Evolutionary conservation across 2,113 vertebrate genomes (phyloP), one percentile per base, ranked within the genome.

Genomic region (Podiceps cristatus): DNA sequence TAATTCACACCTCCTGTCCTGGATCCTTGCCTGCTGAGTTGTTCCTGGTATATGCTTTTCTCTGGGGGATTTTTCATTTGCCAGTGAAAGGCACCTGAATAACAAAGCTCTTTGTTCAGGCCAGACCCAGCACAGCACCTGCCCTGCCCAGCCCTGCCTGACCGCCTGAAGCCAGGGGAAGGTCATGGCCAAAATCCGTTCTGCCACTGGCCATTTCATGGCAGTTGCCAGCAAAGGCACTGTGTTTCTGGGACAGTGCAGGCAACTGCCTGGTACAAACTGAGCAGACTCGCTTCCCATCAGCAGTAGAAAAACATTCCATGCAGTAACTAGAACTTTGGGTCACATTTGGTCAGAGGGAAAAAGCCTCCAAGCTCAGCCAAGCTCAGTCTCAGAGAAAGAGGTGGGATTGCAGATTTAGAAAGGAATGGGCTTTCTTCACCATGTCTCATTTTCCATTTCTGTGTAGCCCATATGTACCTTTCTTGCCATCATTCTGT

Each of bases 1-100:
- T 90, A 87, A 95, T 93, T 95, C 90, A 92, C 90, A 95, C 95
- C 93, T 92, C 90, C 75, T 74, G 75, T 55, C 82, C 95, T 96
- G 96, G 96, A 88, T 88, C 87, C 45, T 62, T 90, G 95, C 86
- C 93, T 71, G 75, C 85, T 33, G 91, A 45, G 59, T 31, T 78
- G 44, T 63, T 93, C 58, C 63, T 71, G 71, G 27, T 93, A 2
- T 50, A 23, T 49, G 42, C 50, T 62, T 93, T 90, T 90, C 92
- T 94, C 92, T 29, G 85, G 85, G 93, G 96, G 66, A 50, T 53
- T 12, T 88, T 94, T 44, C 42, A 31, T 85, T 28, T 89, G 64
- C 73, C 81, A 52, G 64, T 11, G 8, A 75, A 68, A 89, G 76
- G 87, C 72, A 20, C 7, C 49, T 37, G 45, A 37, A 60, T 22